Evolutionary conservation across 2,797 vertebrate genomes (phyloP), one percentile per base, ranked within the genome.

Genomic region (Nyctalus aviator): DNA sequence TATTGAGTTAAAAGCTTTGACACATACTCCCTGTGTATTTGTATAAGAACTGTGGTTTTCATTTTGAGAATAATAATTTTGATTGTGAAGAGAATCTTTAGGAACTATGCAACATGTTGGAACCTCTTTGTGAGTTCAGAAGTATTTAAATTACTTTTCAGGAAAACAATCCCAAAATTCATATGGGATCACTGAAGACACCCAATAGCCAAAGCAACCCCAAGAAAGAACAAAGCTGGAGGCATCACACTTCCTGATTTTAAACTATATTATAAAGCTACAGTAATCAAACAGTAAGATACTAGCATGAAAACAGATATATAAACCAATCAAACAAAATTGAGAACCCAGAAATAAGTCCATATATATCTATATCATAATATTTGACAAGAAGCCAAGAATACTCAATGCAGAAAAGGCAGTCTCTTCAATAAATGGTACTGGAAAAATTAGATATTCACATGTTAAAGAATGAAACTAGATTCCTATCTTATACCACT

Each of bases 41-140:
- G 10, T 85, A 27, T 32, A 62, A 91, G 25, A 89, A 79, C 37
- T 82, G 14, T n/a, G 27, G n/a, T 30, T 88, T 92, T 69, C 35
- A 88, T 85, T 92, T 90, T 46, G 7, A 91, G 94, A 91, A 79
- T 66, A 82, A 90, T 62, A 35, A 35, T 87, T 91, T 83, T 9
- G 2, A 83, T 17, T 79, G 15, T 71, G 46, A 89, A 59, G 25
- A 92, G 21, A 88, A 64, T 46, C 32, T 71, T 83, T 69, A 79
- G 48, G 69, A 91, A 79, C 50, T 81, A 90, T 23, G 11, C 17
- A 23, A 13, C 41, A 27, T 85, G 20, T 48, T 82, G 44, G 23
- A 64, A 78, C 48, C 27, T 55, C 72, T 92, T 55, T 81, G 48
- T 90, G 81, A 73, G n/a, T 44, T 95, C 23, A 57, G 8, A 89